A percentile compares a stretch with the other conserved stretches of the same genome.
Evolutionary conservation across 2,888 invertebrate species (phyloP).

Genomic region (Sisyra terminalis): DNA sequence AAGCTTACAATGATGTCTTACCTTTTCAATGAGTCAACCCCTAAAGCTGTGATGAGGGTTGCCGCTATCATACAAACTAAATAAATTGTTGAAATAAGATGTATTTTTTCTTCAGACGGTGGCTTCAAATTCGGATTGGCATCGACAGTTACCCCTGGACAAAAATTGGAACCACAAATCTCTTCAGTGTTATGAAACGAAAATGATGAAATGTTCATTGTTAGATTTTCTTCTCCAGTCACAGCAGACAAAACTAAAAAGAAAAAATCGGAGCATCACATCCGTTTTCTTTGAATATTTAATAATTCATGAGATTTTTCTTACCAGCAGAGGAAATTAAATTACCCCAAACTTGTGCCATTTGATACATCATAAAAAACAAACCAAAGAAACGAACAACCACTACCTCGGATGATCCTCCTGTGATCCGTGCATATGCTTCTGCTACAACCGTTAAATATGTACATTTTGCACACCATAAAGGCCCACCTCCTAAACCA

Average conservation of each 20-base stretch:
- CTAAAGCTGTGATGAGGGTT: conserved; percentile 52
- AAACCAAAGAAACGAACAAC: conserved; percentile 87
- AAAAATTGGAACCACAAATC: conserved; percentile 60
- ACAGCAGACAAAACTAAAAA: conserved; percentile 23
- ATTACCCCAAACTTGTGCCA: conserved; percentile 93
- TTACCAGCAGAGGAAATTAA: conserved; percentile 71
- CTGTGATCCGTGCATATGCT: conserved; percentile 57
- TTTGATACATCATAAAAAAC: conserved; percentile 92
- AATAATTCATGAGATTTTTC: conserved; percentile 12
- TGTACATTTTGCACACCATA: conserved; percentile 94
- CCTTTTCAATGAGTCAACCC: conserved; percentile 69
- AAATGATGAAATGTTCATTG: conserved; percentile 16
- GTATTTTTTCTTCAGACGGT: conserved; percentile 56
- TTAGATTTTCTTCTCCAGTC: conserved; percentile 13
- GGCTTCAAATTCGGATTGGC: conserved; percentile 52
- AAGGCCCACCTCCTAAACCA: conserved; percentile 78
- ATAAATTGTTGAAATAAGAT: conserved; percentile 66
- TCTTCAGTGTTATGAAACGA: conserved; percentile 17
- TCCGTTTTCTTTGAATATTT: not conserved
- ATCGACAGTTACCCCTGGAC: conserved; percentile 37
- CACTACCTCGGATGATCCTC: conserved; percentile 47
- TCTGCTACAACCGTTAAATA: conserved; percentile 74
- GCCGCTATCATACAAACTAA: conserved; percentile 63
- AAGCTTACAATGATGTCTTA: conserved; percentile 20
- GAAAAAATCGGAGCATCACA: not conserved